Evolutionary conservation across 2,797 vertebrate species (phyloP).

Genomic region (Avahi laniger): DNA sequence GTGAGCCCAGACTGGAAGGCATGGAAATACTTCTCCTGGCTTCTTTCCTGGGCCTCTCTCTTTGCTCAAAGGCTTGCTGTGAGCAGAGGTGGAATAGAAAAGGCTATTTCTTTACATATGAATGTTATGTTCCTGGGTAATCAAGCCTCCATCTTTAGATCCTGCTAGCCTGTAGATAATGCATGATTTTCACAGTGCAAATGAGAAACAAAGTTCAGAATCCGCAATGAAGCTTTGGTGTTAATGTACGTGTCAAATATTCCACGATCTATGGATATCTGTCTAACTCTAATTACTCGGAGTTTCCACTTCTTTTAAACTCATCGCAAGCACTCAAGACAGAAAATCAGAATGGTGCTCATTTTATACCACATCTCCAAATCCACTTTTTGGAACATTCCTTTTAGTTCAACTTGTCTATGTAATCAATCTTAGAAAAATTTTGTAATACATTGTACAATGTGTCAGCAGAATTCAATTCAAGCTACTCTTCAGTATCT

Average conservation of each 20-base stretch:
- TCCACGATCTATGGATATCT: conserved; percentile 3
- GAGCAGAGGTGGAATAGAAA: neutral
- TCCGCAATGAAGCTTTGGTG: neutral
- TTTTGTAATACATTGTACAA: neutral
- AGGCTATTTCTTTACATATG: neutral
- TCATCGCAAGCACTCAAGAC: conserved; percentile 3
- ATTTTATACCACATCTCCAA: neutral
- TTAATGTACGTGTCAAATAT: neutral
- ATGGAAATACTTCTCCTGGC: neutral
- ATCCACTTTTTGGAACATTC: neutral
- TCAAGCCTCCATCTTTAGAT: neutral
- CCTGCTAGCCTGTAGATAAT: neutral
- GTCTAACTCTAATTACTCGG: neutral
- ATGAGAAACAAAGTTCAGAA: conserved; percentile 33
- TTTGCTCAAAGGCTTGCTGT: neutral
- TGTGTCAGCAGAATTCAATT: conserved; percentile 37
- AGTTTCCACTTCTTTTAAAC: conserved; percentile 34
- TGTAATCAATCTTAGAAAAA: conserved; percentile 26
- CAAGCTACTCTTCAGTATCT: neutral
- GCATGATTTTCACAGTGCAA: conserved; percentile 18
- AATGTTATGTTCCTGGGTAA: neutral
- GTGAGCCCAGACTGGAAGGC: neutral
- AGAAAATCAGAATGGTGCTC: neutral
- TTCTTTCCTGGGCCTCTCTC: neutral
- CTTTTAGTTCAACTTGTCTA: neutral